phyloP scores from a whole-genome alignment of 1,140 invertebrate species.

The Berghia stephanieae region DNA sequence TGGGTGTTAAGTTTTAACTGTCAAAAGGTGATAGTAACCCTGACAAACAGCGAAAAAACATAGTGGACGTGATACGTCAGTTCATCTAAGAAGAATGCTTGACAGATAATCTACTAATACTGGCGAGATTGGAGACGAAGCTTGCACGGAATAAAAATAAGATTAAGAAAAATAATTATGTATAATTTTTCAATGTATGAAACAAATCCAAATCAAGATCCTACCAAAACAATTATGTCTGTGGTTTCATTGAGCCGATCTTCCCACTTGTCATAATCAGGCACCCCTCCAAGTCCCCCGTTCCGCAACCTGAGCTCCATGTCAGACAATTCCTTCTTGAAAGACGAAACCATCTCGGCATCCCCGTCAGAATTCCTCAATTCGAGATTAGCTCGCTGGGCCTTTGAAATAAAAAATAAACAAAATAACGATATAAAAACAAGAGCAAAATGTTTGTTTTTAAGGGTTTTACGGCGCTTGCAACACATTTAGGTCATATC shows the following conservation, averaged over 20 bases:
- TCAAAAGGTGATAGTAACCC: too few species aligned
- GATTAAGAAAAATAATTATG: constrained; percentile 6
- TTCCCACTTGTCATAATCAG: constrained; percentile 59
- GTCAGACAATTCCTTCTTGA: constrained; percentile 57
- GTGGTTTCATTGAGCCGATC: constrained; percentile 49
- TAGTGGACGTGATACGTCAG: too few species aligned
- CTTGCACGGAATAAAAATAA: too few species aligned
- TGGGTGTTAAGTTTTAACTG: too few species aligned
- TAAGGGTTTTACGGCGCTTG: too few species aligned
- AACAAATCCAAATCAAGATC: constrained; percentile 13
- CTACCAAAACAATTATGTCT: constrained; percentile 52
- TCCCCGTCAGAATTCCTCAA: constrained; percentile 54
- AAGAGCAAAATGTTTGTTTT: too few species aligned
- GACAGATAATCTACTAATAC: too few species aligned
- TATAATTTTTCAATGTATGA: not conserved
- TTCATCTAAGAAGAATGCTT: too few species aligned
- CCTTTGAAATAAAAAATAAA: not conserved
- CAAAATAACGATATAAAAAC: too few species aligned
- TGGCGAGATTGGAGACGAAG: too few species aligned
- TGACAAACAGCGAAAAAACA: too few species aligned
- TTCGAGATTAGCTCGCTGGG: constrained; percentile 41
- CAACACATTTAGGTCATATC: too few species aligned
- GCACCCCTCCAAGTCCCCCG: constrained; percentile 66
- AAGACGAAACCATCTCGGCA: constrained; percentile 57
- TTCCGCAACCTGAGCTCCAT: constrained; percentile 54